Base-by-base conservation (phyloP, 2,797 vertebrate species). In the Peromyscus melanophrys region DNA sequence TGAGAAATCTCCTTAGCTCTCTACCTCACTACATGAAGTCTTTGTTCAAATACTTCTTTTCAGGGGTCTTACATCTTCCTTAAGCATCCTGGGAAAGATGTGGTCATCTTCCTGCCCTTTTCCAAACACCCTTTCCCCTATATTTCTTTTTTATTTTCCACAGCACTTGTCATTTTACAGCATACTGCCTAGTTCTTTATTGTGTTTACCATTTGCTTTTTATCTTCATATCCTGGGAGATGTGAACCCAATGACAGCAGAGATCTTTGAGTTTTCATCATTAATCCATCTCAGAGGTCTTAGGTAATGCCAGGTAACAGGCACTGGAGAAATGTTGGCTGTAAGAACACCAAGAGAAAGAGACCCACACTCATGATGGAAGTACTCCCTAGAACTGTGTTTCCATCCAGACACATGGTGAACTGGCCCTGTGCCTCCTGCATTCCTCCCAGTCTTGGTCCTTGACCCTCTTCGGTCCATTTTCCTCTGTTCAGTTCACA, bases 401-500 rank as follows among this genome's bases (percentile, higher is more conserved):
- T 6, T 37, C 10, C 5, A 37, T 11, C 0, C 63, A 49, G 27
- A 16, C 6, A 4, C 46, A 16, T 19, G 12, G 57, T 52, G 13
- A 57, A 19, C 37, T 76, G 23, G 2, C 2, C 21, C 8, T 21
- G 0, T 8, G 23, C 52, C 13, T 37, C 65, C 11, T 76, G 31
- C n/a, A 8, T 17, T 83, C 34, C 76, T 84, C 55, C 21, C 4
- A 89, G 25, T 52, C 31, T 49, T 14, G 16, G 13, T 57, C 14
- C 46, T 80, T 46, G 63, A 40, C 29, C 34, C 14, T 21, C 17
- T 69, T 37, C 2, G 13, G 17, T 63, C 63, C 40, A 37, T 61
- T 57, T 94, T 73, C 71, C 88, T 94, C 85, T 61, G 19, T 40
- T 27, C 21, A 37, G 71, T 73, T 96, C 59, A 81, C 7, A 61